phyloP scores from a whole-genome alignment of 2,797 vertebrate genomes.

The Gymnodraco acuticeps region DNA sequence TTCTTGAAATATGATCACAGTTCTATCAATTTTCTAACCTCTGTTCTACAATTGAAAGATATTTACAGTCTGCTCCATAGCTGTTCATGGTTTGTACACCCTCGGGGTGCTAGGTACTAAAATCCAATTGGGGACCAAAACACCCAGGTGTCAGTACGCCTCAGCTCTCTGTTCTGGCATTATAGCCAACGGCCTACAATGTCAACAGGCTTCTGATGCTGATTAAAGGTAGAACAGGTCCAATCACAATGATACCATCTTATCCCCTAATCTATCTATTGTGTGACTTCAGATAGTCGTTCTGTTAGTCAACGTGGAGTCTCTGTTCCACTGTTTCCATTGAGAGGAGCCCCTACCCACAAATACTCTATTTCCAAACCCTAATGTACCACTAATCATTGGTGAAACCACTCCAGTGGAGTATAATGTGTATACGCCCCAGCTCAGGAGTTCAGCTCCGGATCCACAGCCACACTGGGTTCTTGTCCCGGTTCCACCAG shows the following conservation, averaged over 20 bases:
- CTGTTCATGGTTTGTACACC: not conserved
- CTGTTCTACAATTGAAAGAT: not conserved
- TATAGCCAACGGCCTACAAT: not conserved
- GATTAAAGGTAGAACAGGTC: not conserved
- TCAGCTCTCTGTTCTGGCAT: not conserved
- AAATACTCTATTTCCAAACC: constrained; percentile 2
- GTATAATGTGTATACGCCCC: not conserved
- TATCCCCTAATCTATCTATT: not conserved
- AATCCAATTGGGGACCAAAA: not conserved
- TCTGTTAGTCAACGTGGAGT: constrained; percentile 8
- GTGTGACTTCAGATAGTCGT: constrained; percentile 7
- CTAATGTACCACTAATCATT: constrained; percentile 19
- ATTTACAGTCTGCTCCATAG: not conserved
- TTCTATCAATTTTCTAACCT: constrained; percentile 1
- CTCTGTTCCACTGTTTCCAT: constrained; percentile 11
- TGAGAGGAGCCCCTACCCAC: not conserved
- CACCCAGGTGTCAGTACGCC: not conserved
- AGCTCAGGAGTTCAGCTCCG: constrained; percentile 4
- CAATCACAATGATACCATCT: constrained; percentile 2
- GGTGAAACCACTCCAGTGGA: constrained; percentile 26
- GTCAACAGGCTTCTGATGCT: not conserved
- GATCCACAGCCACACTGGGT: constrained; percentile 9
- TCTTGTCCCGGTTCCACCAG: constrained; percentile 23
- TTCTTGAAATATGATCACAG: not conserved
- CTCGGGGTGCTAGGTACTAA: not conserved